Percentiles rank a stretch among this genome's conserved stretches.
These are phyloP conservation scores for Steatornis caripensis DNA, from an alignment of 2,113 vertebrate genomes.

Conservation along the genomic window DNA sequence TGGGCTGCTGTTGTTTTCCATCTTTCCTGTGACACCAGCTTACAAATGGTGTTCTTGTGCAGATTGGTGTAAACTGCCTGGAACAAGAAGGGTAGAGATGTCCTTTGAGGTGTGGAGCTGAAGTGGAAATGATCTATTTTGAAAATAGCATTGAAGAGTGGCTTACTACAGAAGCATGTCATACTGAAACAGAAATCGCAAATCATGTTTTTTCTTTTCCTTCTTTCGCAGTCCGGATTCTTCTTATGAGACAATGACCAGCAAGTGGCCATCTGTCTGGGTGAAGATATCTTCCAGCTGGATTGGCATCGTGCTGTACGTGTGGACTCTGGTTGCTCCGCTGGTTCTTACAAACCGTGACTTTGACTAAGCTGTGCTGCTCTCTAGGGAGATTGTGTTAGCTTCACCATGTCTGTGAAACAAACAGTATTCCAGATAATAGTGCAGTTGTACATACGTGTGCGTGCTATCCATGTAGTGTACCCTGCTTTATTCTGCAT, in stretches of 20 bases:
- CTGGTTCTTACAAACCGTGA: slow-evolving; percentile 96
- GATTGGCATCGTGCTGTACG: slow-evolving; percentile 93
- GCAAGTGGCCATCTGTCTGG: slow-evolving; percentile 97
- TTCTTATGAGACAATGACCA: slow-evolving; percentile 88
- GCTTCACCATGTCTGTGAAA: slow-evolving; percentile 1
- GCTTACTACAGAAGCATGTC: neutral
- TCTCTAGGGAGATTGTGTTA: neutral
- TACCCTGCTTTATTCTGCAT: slow-evolving; percentile 65
- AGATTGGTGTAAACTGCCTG: neutral
- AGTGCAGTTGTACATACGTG: slow-evolving; percentile 57
- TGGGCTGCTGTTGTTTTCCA: neutral
- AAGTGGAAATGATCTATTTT: neutral
- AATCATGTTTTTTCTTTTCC: neutral
- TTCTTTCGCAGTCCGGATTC: slow-evolving; percentile 75
- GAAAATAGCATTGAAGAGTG: neutral
- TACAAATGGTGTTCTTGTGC: neutral
- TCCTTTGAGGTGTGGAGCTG: neutral
- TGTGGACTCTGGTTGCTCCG: slow-evolving; percentile 95
- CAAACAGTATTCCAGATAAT: slow-evolving; percentile 44
- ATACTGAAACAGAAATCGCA: neutral
- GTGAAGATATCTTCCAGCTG: slow-evolving; percentile 98
- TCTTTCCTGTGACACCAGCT: neutral
- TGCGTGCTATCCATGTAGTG: slow-evolving; percentile 25
- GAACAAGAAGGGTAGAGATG: neutral
- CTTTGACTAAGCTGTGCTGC: slow-evolving; percentile 81